Base-by-base conservation (phyloP, 2,113 vertebrate genomes). In the Gobio gobio region DNA sequence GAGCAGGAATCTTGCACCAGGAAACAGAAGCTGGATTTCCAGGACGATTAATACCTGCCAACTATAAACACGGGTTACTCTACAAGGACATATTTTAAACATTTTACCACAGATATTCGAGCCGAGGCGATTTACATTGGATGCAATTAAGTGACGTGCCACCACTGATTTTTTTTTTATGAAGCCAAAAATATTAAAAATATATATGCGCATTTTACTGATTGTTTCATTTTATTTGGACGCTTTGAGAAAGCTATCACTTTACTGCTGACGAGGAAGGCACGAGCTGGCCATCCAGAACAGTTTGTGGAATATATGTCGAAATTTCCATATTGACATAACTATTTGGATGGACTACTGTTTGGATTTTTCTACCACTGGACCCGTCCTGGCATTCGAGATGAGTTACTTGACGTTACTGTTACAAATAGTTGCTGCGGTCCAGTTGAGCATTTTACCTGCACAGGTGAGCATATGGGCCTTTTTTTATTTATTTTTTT, bases 401-500 rank as follows among this genome's bases (percentile, higher is more conserved):
- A 95, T 95, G 95, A 93, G 78, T 70, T 86, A 91, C 84, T 82
- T 93, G 75, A 78, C 86, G 54, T 87, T 89, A 68, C 79, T 94
- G 81, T 76, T 94, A 89, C 91, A 88, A 89, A 80, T 92, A 51
- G 87, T 89, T 58, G 89, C 89, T 89, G 91, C 89, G 85, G 85
- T 95, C 83, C 92, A 91, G 86, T 87, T 95, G 90, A 92, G 91
- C 86, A 86, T 93, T 88, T 90, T 93, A 93, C 94, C 94, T 93
- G 94, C 90, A 82, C 94, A 95, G 95, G 95, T 95, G 94, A 36
- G 90, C 77, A 54, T 7, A 14, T 10, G 33, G 18, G 10, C 49
- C 8, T 40, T 33, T n/a, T 61, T 22, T 40, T 33, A 18, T 61
- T 22, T 18, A 3, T 18, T 24, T 36, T 58, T 24, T 22, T n/a